These are phyloP conservation scores for Patella depressa DNA, from an alignment of 2,888 invertebrate genomes.

Conservation along the genomic window DNA sequence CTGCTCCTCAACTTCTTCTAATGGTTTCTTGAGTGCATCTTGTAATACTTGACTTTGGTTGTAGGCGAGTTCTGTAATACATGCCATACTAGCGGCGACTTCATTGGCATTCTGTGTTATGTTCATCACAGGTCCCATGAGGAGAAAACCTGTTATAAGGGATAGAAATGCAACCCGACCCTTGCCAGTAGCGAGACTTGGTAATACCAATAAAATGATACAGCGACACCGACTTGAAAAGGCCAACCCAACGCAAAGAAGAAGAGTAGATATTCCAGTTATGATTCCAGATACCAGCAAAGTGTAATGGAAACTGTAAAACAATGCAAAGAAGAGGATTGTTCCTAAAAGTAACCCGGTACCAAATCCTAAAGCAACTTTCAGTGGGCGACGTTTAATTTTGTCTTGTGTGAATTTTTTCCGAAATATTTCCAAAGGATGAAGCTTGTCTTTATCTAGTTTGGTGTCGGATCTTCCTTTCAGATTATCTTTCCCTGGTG, in stretches of 20 bases:
- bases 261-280: conserved; percentile 12
- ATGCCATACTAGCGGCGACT: conserved; percentile 12
- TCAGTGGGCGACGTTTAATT: neutral
- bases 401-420: neutral
- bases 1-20: neutral
- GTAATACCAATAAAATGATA: conserved; percentile 6
- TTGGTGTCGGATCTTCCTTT: neutral
- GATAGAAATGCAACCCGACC: conserved; percentile 17
- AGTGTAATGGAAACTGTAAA: conserved; percentile 13
- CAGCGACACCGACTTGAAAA: conserved; percentile 14
- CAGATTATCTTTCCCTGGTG: neutral
- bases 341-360: conserved; percentile 13
- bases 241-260: conserved; percentile 5
- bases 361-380: neutral
- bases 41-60: conserved; percentile 20
- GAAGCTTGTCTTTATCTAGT: neutral
- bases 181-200: conserved; percentile 14
- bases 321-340: conserved; percentile 9
- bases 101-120: conserved; percentile 15
- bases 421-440: neutral
- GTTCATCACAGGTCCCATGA: conserved; percentile 19
- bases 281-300: conserved; percentile 4
- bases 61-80: conserved; percentile 19
- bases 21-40: conserved; percentile 9
- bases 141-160: conserved; percentile 11